Conservation (phyloP, 2,888 invertebrate genomes). For the Apomyelois bistriatella region DNA sequence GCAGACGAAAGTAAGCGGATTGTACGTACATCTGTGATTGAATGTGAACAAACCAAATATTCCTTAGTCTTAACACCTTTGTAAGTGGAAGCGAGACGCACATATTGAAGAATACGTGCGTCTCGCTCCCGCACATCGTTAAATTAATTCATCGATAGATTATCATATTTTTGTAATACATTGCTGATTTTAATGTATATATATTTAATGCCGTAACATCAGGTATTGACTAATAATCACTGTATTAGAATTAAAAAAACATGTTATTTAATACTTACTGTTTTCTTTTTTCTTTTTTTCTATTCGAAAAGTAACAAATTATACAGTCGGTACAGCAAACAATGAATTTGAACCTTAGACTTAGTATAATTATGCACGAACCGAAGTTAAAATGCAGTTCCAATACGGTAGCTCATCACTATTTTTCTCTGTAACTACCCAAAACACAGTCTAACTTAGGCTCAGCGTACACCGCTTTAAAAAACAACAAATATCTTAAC, state of each 20-base stretch:
- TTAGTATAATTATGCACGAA: no score
- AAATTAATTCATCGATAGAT: constrained; percentile 8
- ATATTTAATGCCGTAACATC: constrained; percentile 4
- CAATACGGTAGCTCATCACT: no score
- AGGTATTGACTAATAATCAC: constrained; percentile 11
- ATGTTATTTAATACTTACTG: constrained; percentile 1
- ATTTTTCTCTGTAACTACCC: no score
- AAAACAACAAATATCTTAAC: no score
- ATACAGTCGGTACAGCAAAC: no score
- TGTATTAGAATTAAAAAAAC: constrained; percentile 13
- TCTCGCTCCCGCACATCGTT: constrained; percentile 6
- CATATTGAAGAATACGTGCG: constrained; percentile 18
- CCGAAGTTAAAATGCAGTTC: no score
- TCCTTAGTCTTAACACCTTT: constrained; percentile 6
- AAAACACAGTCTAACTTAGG: no score
- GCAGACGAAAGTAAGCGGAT: constrained; percentile 56
- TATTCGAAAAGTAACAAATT: no score
- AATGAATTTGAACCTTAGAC: no score
- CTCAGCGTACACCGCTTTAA: no score
- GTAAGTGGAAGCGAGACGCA: constrained; percentile 32
- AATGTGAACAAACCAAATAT: constrained; percentile 13
- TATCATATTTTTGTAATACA: constrained; percentile 14
- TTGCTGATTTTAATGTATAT: constrained; percentile 10
- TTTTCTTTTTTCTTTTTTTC: neutral
- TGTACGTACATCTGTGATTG: constrained; percentile 29